Percentiles rank a stretch among this genome's conserved stretches.
Conservation (phyloP, 1,140 invertebrate genomes). For the Calosoma granatense region DNA sequence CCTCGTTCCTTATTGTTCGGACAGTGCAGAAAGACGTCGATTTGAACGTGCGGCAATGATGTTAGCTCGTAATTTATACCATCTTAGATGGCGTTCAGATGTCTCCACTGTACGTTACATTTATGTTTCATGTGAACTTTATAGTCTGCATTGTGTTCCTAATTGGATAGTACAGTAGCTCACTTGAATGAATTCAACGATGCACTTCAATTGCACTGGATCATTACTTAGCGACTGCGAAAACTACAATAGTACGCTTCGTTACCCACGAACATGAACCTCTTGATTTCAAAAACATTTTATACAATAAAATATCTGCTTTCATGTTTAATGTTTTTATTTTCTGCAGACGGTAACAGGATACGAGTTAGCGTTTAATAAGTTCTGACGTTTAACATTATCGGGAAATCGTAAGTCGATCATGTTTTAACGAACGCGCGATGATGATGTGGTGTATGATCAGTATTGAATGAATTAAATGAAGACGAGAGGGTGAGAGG, state of each 20-base stretch:
- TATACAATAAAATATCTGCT: too few species aligned
- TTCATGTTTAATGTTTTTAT: too few species aligned
- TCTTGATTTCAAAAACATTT: too few species aligned
- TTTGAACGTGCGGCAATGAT: not conserved
- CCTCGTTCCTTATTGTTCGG: not conserved
- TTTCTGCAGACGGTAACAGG: too few species aligned
- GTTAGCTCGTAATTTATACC: not conserved
- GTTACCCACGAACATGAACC: too few species aligned
- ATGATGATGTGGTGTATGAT: too few species aligned
- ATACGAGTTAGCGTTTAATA: too few species aligned
- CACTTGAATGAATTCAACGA: not conserved
- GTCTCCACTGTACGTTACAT: not conserved
- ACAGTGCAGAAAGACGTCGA: not conserved
- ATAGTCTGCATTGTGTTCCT: not conserved
- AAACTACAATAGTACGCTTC: not conserved
- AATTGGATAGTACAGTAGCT: not conserved
- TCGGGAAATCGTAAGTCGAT: too few species aligned
- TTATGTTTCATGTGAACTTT: conserved; percentile 6
- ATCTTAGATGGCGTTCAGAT: not conserved
- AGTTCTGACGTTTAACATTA: too few species aligned
- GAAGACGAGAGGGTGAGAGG: too few species aligned
- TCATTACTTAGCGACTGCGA: not conserved
- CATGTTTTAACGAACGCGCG: too few species aligned
- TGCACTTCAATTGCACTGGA: not conserved
- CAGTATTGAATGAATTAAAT: too few species aligned